A percentile compares a stretch with the other conserved stretches of the same genome.
Conservation (phyloP, 1,140 invertebrate species). For the Bactericera cockerelli region DNA sequence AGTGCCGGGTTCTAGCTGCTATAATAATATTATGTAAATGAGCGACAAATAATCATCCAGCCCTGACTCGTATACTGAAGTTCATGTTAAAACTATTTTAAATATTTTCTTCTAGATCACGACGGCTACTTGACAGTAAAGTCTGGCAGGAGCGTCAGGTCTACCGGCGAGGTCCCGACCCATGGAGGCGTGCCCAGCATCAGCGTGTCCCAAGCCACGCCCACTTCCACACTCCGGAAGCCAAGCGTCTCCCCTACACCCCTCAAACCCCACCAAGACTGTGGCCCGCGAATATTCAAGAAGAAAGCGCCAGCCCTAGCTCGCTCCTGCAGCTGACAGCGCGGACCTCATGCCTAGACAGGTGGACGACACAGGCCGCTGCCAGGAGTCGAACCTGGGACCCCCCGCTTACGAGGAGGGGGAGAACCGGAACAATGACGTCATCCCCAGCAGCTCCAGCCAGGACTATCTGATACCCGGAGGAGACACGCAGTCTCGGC, state of each 20-base stretch:
- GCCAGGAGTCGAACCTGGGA: background rate
- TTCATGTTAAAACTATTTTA: too few species aligned
- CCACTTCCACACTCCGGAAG: background rate
- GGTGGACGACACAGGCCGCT: background rate
- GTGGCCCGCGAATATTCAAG: conserved; percentile 34
- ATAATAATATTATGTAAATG: too few species aligned
- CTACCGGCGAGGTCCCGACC: background rate
- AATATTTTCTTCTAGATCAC: too few species aligned
- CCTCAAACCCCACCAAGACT: conserved; percentile 13
- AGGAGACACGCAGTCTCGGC: conserved; percentile 13
- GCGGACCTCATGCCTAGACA: background rate
- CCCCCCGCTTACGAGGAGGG: conserved; percentile 2
- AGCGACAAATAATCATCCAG: too few species aligned
- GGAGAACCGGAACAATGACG: background rate
- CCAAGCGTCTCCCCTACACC: conserved; percentile 31
- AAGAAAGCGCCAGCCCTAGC: conserved; percentile 27
- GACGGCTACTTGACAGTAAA: background rate
- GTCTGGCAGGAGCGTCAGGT: background rate
- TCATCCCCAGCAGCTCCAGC: conserved; percentile 25
- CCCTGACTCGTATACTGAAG: too few species aligned
- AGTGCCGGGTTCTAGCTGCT: too few species aligned
- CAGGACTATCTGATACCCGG: conserved; percentile 30
- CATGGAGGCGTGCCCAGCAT: background rate
- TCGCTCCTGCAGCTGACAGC: background rate
- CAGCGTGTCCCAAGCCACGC: background rate